Percentiles rank a stretch among this genome's conserved stretches.
These are phyloP conservation scores for Aplidium turbinatum DNA, from an alignment of 23 tunicate genomes.

Conservation along the genomic window DNA sequence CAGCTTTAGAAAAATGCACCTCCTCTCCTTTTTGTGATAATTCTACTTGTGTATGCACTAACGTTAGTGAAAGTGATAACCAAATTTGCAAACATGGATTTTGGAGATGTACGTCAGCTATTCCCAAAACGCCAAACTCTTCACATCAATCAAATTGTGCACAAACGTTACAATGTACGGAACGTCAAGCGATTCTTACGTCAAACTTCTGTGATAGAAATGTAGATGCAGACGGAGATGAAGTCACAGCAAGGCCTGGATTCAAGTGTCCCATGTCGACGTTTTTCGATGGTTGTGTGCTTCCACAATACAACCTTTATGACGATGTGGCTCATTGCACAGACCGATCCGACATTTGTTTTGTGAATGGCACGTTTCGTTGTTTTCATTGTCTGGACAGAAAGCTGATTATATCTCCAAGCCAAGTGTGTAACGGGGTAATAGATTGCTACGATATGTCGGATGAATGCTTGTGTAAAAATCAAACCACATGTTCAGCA, in stretches of 20 bases:
- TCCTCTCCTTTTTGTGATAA: neutral
- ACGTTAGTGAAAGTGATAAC: neutral
- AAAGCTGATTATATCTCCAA: neutral
- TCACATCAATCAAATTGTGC: no score
- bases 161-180: neutral
- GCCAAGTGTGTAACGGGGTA: slow-evolving; percentile 57
- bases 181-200: neutral
- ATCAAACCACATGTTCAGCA: slow-evolving; percentile 7
- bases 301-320: slow-evolving; percentile 31
- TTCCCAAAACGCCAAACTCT: neutral
- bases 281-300: slow-evolving; percentile 13
- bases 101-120: neutral
- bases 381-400: slow-evolving; percentile 3
- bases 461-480: slow-evolving; percentile 48
- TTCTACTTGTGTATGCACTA: neutral
- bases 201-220: slow-evolving; percentile 11
- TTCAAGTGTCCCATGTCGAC: slow-evolving; percentile 4
- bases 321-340: slow-evolving; percentile 26
- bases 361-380: neutral
- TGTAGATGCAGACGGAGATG: neutral
- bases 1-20: neutral
- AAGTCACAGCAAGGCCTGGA: neutral
- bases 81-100: neutral
- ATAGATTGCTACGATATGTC: slow-evolving; percentile 52
- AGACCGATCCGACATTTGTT: slow-evolving; percentile 36